phyloP scores from a whole-genome alignment of 2,113 vertebrate species.

The Cnemophilus loriae region DNA sequence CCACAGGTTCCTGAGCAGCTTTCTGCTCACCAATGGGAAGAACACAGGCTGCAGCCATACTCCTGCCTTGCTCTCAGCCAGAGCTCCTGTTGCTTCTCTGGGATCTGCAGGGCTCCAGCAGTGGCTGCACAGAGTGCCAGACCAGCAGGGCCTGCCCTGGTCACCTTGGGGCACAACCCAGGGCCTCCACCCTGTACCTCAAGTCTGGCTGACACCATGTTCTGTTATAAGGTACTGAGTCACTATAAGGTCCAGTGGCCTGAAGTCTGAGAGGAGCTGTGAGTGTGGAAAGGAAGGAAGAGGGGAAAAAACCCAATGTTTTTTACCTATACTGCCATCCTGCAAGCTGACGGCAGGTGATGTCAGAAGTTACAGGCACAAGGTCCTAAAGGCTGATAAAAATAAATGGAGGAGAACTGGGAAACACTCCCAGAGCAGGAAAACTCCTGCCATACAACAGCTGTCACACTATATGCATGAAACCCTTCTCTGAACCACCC shows the following conservation, averaged over 20 bases:
- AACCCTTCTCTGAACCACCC: not conserved
- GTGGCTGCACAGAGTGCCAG: not conserved
- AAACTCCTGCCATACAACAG: not conserved
- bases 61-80: not conserved
- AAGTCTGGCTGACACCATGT: not conserved
- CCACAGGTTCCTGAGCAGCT: not conserved
- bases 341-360: not conserved
- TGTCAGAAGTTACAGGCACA: not conserved
- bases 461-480: not conserved
- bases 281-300: not conserved
- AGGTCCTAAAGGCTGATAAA: not conserved
- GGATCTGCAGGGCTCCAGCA: not conserved
- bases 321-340: not conserved
- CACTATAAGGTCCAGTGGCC: not conserved
- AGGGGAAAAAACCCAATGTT: rapidly evolving
- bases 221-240: not conserved
- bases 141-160: not conserved
- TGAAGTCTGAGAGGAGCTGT: not conserved
- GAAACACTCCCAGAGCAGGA: not conserved
- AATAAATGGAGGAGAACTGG: not conserved
- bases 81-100: not conserved
- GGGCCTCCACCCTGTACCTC: rapidly evolving
- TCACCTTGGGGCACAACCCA: not conserved
- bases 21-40: not conserved
- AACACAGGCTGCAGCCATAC: not conserved